Percentiles rank a stretch among this genome's conserved stretches.
These are phyloP conservation scores for Pseudois nayaur DNA, from an alignment of 2,113 vertebrate species.

Conservation along the genomic window DNA sequence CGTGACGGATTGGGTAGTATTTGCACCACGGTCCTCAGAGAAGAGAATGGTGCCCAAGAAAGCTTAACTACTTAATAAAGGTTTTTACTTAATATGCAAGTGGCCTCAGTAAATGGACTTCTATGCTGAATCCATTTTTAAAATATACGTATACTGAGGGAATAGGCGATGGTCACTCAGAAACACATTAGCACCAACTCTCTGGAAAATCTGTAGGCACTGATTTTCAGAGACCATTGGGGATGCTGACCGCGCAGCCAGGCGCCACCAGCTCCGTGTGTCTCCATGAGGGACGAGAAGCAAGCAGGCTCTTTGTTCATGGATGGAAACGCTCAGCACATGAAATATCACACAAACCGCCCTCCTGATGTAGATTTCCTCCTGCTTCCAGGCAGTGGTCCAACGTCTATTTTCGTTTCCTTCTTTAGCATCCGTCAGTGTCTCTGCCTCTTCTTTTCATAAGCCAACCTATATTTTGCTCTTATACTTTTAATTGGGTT, in stretches of 20 bases:
- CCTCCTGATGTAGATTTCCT: slow-evolving; percentile 28
- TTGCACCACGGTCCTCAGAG: not conserved
- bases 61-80: not conserved
- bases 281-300: not conserved
- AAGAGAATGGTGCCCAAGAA: not conserved
- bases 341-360: slow-evolving; percentile 47
- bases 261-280: not conserved
- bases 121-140: not conserved
- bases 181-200: not conserved
- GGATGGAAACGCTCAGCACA: not conserved
- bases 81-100: not conserved
- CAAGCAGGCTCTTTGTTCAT: slow-evolving; percentile 18
- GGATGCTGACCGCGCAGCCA: not conserved
- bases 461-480: slow-evolving; percentile 59
- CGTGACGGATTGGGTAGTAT: not conserved
- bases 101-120: not conserved
- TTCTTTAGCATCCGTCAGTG: slow-evolving; percentile 43
- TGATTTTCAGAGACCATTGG: not conserved
- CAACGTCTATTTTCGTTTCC: slow-evolving; percentile 62
- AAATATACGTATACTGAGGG: not conserved
- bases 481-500: slow-evolving; percentile 55
- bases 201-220: not conserved
- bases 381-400: slow-evolving; percentile 47
- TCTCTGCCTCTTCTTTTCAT: slow-evolving; percentile 58
- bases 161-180: not conserved